Base-by-base conservation (phyloP, 1,140 invertebrate genomes). In the Neotoxoptera formosana region DNA sequence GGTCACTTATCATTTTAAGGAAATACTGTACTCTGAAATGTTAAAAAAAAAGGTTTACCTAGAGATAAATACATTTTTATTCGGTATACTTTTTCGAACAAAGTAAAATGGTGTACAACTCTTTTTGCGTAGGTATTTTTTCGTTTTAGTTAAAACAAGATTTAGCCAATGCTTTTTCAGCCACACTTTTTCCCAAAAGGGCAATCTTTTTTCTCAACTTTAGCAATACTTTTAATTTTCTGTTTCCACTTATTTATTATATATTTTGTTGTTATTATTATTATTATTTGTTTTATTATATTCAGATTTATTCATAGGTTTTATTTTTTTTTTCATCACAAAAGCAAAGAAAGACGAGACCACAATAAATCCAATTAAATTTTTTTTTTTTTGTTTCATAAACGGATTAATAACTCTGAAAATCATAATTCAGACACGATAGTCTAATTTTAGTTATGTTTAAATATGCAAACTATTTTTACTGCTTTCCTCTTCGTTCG, bases 401-500 rank as follows among this genome's bases (percentile, higher is more conserved):
- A 89, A 60, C 53, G 56, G 25, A 90, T 90, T 67, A 45, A 60
- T 67, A 67, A 67, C 56, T 45, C 53, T 41, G n/a, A 41, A 89
- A 56, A 56, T 89, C 51, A 89, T 89, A 89, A 53, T 56, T 90
- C 23, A 45, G 53, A 51, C 23, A 67, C 7, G 30, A 90, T 67
- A 45, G 89, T 67, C 14, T 90, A 67, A 67, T 30, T 90, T 90
- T 60, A 36, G 36, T 17, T 41, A 90, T 34, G 45, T 90, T 90
- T 67, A 45, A 90, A 90, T 90, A 90, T 45, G 53, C 53, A 20
- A 90, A 90, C 89, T 45, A 67, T 90, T 90, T 67, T 90, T 36
- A 9, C 56, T 23, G 89, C 88, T 90, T 90, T 90, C 23, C 34
- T 90, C 88, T 9, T 30, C 53, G 53, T 41, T 47, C 47, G 34